Evolutionary conservation across 2,888 invertebrate genomes (phyloP).

Genomic region (Carpatolechia fugitivella): DNA sequence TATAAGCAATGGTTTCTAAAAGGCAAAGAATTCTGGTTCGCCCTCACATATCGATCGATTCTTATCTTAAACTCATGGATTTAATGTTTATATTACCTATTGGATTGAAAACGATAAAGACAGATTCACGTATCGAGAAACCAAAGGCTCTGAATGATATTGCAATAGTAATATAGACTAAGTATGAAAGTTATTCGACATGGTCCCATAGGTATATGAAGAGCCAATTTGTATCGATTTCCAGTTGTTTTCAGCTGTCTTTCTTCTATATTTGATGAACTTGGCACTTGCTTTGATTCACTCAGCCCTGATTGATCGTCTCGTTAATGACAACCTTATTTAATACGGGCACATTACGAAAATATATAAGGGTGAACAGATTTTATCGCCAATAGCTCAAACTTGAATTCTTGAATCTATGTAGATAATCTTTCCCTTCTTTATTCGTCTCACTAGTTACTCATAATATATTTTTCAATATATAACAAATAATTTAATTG

Average conservation of each 20-base stretch:
- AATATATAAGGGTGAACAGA: too few relatives aligned
- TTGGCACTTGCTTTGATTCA: conserved; percentile 23
- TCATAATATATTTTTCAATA: too few relatives aligned
- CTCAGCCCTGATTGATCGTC: not conserved
- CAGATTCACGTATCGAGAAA: too few relatives aligned
- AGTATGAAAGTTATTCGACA: not conserved
- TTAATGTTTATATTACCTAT: conserved; percentile 47
- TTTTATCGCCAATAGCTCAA: too few relatives aligned
- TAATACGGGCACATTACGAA: too few relatives aligned
- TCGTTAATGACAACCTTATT: too few relatives aligned
- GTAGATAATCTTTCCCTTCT: too few relatives aligned
- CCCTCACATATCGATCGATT: conserved; percentile 58
- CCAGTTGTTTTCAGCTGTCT: conserved; percentile 35
- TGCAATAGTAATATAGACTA: too few relatives aligned
- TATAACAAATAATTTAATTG: too few relatives aligned
- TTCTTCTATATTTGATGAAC: conserved; percentile 37
- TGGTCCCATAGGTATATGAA: conserved; percentile 21
- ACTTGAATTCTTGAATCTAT: too few relatives aligned
- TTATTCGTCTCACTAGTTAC: too few relatives aligned
- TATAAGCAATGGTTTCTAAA: not conserved
- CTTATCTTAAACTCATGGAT: conserved; percentile 43
- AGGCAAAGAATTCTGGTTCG: conserved; percentile 13
- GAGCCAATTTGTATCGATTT: conserved; percentile 48
- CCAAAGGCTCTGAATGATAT: too few relatives aligned
- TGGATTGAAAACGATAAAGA: not conserved